Evolutionary conservation across 2,888 invertebrate genomes (phyloP).

Genomic region (Hololepta plana): DNA sequence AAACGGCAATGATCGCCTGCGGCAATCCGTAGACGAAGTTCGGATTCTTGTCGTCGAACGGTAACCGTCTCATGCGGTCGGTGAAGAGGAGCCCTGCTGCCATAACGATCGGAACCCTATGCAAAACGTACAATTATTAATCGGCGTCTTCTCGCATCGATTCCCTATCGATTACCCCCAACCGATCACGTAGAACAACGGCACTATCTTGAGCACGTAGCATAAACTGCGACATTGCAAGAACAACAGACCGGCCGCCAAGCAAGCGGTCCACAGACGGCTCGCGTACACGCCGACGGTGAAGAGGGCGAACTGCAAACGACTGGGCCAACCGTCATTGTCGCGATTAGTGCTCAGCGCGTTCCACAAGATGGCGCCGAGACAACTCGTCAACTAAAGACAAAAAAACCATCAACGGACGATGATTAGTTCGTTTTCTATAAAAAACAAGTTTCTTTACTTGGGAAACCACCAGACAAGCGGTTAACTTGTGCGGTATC

Average conservation of each 20-base stretch:
- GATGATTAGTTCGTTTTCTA: too few relatives aligned
- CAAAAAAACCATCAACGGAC: slow-evolving; percentile 1
- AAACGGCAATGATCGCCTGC: slow-evolving; percentile 60
- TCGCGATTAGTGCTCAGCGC: slow-evolving; percentile 29
- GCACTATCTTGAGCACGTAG: slow-evolving; percentile 60
- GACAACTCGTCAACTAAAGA: slow-evolving; percentile 40
- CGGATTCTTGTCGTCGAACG: slow-evolving; percentile 45
- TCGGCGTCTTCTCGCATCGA: not conserved
- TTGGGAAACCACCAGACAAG: slow-evolving; percentile 64
- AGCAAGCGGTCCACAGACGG: slow-evolving; percentile 68
- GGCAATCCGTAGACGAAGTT: slow-evolving; percentile 62
- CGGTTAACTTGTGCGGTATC: slow-evolving; percentile 67
- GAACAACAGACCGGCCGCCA: slow-evolving; percentile 66
- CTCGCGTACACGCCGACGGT: slow-evolving; percentile 65
- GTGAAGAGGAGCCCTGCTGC: slow-evolving; percentile 43
- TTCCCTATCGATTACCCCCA: slow-evolving; percentile 30
- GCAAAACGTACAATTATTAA: slow-evolving; percentile 16
- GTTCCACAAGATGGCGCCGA: slow-evolving; percentile 62
- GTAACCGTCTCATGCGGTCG: slow-evolving; percentile 27
- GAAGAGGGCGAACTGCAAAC: slow-evolving; percentile 58
- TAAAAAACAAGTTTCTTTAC: slow-evolving; percentile 35
- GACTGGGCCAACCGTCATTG: slow-evolving; percentile 40
- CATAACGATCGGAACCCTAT: slow-evolving; percentile 49
- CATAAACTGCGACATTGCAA: slow-evolving; percentile 69
- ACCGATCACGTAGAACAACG: slow-evolving; percentile 39